phyloP scores from a whole-genome alignment of 1,140 invertebrate species.

The Cydia strobilella region DNA sequence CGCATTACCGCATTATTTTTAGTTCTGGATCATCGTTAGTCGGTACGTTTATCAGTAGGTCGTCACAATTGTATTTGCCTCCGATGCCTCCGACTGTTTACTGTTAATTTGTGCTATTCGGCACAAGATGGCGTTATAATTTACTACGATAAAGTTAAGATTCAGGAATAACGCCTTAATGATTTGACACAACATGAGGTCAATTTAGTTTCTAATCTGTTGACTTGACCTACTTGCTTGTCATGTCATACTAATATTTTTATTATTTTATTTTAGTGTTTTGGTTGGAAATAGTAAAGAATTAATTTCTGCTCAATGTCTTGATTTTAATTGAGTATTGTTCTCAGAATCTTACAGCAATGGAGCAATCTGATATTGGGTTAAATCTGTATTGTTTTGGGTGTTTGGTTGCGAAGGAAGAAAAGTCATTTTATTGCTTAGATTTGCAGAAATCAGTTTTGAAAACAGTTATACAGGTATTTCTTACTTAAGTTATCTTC shows the following conservation, averaged over 20 bases:
- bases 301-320: neutral
- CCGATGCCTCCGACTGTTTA: too few species aligned
- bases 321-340: neutral
- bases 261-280: neutral
- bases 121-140: neutral
- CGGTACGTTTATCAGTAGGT: too few species aligned
- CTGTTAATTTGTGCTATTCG: neutral
- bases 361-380: constrained; percentile 17
- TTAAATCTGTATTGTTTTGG: constrained; percentile 44
- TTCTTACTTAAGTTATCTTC: neutral
- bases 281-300: neutral
- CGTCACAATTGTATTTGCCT: too few species aligned
- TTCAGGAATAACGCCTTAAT: neutral
- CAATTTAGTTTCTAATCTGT: constrained; percentile 6
- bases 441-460: constrained; percentile 44
- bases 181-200: neutral
- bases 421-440: constrained; percentile 40
- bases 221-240: neutral
- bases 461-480: constrained; percentile 46
- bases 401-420: constrained; percentile 43
- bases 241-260: neutral
- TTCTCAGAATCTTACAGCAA: neutral
- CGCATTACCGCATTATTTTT: too few species aligned
- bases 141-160: neutral
- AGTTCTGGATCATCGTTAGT: too few species aligned